Evolutionary conservation across 2,797 vertebrate genomes (phyloP), one percentile per base, ranked within the genome.

Genomic region (Mus minutoides): DNA sequence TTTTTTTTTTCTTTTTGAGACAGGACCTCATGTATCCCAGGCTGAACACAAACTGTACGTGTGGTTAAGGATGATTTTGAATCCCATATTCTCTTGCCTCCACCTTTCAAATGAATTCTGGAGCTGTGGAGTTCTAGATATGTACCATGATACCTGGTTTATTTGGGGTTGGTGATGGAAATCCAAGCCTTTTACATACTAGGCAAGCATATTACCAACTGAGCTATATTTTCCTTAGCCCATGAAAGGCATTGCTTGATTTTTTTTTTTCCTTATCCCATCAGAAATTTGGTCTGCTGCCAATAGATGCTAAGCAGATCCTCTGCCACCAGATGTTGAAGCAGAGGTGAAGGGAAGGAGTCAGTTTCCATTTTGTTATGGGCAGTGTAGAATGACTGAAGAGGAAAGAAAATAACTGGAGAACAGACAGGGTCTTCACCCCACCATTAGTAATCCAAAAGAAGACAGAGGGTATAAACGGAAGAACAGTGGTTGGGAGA

Each of bases 171-270:
- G 67, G 8, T 22, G 5, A 87, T 56, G 34, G 14, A 73, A 73
- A 34, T 24, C 49, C 11, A n/a, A 52, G 17, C 52, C 17, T 75
- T 40, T 73, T 88, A 29, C 26, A 76, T 34, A 40, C 37, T 60
- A 43, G 54, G 37, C 54, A 88, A 56, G 17, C 17, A 75, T 29
- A 43, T 12, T 60, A 73, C 49, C 26, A 75, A 88, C 16, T 58
- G 54, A 58, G 37, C 17, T 75, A 60, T 31, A 58, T 75, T 40
- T 19, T 56, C 26, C 37, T 56, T 17, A 75, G 16, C 52, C 21
- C 86, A 85, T 34, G 62, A 67, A 83, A 96, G 62, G 26, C 56
- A 76, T 62, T 84, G n/a, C 56, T 94, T 88, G 52, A 64, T 75
- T 71, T 40, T 4, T n/a, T n/a, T 52, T 54, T 31, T 21, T 31